These are phyloP conservation scores for Butorides virescens DNA, from an alignment of 2,113 vertebrate genomes.

Conservation along the genomic window DNA sequence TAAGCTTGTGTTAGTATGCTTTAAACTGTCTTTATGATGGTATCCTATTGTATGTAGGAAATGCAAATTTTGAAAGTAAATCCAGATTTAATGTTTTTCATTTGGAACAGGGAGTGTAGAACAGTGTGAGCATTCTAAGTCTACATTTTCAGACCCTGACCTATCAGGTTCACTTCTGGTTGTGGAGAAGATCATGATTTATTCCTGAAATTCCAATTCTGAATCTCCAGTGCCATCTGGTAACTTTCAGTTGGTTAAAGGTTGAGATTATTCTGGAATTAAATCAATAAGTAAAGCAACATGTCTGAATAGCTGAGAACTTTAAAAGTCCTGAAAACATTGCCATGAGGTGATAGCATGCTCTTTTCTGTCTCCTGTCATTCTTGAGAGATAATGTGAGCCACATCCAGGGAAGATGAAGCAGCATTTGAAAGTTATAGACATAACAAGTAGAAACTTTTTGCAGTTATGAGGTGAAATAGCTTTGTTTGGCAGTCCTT, in stretches of 20 bases:
- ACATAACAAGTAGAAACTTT: background rate
- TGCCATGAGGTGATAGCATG: background rate
- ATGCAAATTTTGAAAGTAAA: background rate
- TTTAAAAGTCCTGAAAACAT: background rate
- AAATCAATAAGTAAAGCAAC: background rate
- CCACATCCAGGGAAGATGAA: background rate
- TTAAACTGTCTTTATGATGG: background rate
- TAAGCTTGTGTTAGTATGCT: background rate
- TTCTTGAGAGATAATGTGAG: background rate
- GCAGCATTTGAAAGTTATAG: background rate
- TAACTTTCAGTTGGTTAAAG: background rate
- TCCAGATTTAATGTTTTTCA: background rate
- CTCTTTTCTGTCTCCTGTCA: background rate
- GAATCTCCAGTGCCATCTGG: background rate
- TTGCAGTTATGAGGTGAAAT: background rate
- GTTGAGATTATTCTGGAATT: background rate
- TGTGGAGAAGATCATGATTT: background rate
- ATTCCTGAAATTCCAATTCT: background rate
- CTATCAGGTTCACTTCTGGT: background rate
- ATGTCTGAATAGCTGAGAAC: background rate
- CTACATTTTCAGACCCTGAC: background rate
- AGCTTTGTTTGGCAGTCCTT: constrained; percentile 30
- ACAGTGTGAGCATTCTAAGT: background rate
- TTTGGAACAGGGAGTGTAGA: background rate
- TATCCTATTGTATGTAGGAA: background rate